Base-by-base conservation (phyloP, 2,797 vertebrate genomes). In the Hyperoplus immaculatus region DNA sequence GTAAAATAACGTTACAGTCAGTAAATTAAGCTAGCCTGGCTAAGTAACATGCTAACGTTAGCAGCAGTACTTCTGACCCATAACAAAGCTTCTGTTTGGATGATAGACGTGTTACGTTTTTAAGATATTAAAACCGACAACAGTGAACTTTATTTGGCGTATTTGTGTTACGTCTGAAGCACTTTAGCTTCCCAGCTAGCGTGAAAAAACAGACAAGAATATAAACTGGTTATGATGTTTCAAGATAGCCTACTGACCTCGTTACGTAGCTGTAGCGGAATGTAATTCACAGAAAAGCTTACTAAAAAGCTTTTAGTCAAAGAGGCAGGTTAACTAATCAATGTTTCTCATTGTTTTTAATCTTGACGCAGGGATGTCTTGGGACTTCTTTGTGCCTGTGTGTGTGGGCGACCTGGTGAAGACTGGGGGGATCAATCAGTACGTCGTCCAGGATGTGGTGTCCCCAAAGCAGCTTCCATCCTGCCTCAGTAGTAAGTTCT, bases 391-490 rank as follows among this genome's bases (percentile, higher is more conserved):
- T 10, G 81, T 99, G 21, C 98, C 98, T 0, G 81, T 99, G 54
- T 87, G 87, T 12, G 75, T 95, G 16, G 90, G 91, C 1, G 98
- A 99, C 71, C 77, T 99, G 84, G 92, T 97, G 36, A 97, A 95
- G 81, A 93, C 95, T 0, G 93, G 94, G 0, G 96, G 95, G 0
- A 83, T 96, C 0, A 97, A 97, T 77, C 96, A 96, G 64, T 99
- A 99, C 41, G 94, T 96, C 4, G 98, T 99, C 10, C 95, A 96
- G 74, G 96, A 98, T 76, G 95, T 98, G 3, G 77, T 96, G 6
- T 10, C 96, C 0, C 57, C 78, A 7, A 93, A 90, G 57, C 96
- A 98, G 29, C 92, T 99, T 50, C 83, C 93, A 0, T 38, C 92
- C 0, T 90, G 92, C 5, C 74, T 99, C 43, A 87, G 67, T 72